Percentiles rank a stretch among this genome's conserved stretches.
These are phyloP conservation scores for Fabriciana adippe DNA, from an alignment of 2,888 invertebrate species.

Conservation along the genomic window DNA sequence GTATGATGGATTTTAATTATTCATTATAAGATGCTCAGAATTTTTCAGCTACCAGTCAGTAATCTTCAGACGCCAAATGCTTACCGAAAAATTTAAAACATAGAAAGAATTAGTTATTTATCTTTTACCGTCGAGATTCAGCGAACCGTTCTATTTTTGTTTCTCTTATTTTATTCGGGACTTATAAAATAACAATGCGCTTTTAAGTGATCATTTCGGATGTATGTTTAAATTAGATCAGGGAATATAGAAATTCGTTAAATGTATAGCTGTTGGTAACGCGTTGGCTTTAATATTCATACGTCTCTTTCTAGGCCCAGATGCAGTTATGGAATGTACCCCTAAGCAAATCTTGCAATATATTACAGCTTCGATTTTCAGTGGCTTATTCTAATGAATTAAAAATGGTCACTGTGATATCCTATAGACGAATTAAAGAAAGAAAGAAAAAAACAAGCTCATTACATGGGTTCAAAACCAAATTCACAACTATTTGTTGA, in stretches of 20 bases:
- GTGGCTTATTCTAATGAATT: no score
- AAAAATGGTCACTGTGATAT: no score
- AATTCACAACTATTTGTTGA: no score
- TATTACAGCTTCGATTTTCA: no score
- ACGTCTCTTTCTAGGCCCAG: no score
- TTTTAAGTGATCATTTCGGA: not conserved
- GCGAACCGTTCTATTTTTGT: not conserved
- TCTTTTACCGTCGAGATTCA: slow-evolving; percentile 19
- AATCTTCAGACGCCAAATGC: slow-evolving; percentile 58
- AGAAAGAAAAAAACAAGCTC: no score
- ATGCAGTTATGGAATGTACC: no score
- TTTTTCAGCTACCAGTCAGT: slow-evolving; percentile 37
- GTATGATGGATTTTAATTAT: slow-evolving; percentile 54
- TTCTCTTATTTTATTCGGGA: not conserved
- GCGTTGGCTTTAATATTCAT: no score
- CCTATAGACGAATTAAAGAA: no score
- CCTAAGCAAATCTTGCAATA: no score
- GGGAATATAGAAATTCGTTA: not conserved
- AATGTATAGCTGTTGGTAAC: not conserved
- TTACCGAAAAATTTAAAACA: slow-evolving; percentile 48
- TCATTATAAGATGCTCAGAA: slow-evolving; percentile 56
- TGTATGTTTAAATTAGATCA: not conserved
- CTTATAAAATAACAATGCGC: not conserved
- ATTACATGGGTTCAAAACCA: no score
- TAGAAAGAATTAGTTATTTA: slow-evolving; percentile 25